phyloP scores from a whole-genome alignment of 1,140 invertebrate genomes.

The Aphaenogaster floridana region DNA sequence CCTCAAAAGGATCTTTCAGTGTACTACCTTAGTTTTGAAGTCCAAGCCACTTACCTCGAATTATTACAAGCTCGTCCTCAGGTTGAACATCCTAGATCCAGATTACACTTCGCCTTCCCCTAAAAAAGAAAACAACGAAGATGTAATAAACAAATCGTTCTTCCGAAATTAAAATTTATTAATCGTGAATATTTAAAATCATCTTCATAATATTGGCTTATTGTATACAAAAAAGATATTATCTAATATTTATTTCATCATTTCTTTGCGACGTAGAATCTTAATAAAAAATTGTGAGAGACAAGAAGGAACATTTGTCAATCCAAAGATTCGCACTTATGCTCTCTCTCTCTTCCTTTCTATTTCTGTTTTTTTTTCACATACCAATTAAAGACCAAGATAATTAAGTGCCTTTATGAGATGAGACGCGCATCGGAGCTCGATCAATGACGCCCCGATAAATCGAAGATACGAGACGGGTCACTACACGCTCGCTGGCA shows the following conservation, averaged over 20 bases:
- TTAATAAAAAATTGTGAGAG: neutral
- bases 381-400: constrained; percentile 35
- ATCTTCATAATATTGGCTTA: neutral
- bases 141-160: neutral
- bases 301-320: neutral
- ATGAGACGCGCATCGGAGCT: constrained; percentile 32
- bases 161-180: neutral
- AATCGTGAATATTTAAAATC: neutral
- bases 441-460: constrained; percentile 54
- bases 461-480: constrained; percentile 48
- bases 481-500: constrained; percentile 18
- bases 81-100: neutral
- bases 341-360: neutral
- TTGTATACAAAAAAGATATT: neutral
- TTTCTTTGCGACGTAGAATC: neutral
- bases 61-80: neutral
- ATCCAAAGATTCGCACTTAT: neutral
- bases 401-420: constrained; percentile 56
- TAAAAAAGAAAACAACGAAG: neutral
- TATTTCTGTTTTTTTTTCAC: neutral
- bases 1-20: too few species aligned
- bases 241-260: neutral
- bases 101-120: neutral
- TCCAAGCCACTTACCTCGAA: neutral
- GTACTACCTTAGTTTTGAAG: too few species aligned